Base-by-base conservation (phyloP, 1,140 invertebrate species). In the Papilio polytes region DNA sequence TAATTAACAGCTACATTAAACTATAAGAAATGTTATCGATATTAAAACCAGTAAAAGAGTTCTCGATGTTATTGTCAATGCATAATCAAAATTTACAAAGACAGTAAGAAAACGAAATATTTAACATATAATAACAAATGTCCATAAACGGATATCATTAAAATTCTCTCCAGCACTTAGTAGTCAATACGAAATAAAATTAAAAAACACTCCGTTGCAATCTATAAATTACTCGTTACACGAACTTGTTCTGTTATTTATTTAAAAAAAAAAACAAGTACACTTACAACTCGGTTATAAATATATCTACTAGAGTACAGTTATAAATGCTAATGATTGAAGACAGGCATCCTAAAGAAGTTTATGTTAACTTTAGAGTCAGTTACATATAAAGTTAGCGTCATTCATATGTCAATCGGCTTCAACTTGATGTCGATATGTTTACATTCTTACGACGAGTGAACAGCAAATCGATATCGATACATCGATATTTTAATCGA, bases 181-280 rank as follows among this genome's bases (percentile, higher is more conserved):
- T 3, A 12, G 22, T 26, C 59, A 3, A 63, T 63, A 26, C 12
- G 22, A 63, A 63, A 63, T 63, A 63, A 63, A 63, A 22, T 26
- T n/a, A 56, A 56, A 56, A 56, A 56, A 20, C 53, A 56, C 53
- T 56, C 9, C 53, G 59, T 63, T 63, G 59, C 20, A 4, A 63
- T 63, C 59, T 63, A 26, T 63, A 63, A 63, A 63, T 36, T 18
- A 36, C 63, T 31, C 59, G 63, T 70, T 70, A 70, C 26, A 70
- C 13, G 63, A 70, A 70, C 63, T 31, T 15, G 63, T 31, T 70
- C 26, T 31, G 22, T 70, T 70, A 70, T 70, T 70, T 31, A 70
- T 66, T 66, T 31, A 15, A n/a, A n/a, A n/a, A n/a, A 59, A 70
- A 70, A 70, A 70, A 70, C 59, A 3, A 70, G 26, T 15, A 31